Base-by-base conservation (phyloP, 2,888 invertebrate species). In the Amphipoea oculea region DNA sequence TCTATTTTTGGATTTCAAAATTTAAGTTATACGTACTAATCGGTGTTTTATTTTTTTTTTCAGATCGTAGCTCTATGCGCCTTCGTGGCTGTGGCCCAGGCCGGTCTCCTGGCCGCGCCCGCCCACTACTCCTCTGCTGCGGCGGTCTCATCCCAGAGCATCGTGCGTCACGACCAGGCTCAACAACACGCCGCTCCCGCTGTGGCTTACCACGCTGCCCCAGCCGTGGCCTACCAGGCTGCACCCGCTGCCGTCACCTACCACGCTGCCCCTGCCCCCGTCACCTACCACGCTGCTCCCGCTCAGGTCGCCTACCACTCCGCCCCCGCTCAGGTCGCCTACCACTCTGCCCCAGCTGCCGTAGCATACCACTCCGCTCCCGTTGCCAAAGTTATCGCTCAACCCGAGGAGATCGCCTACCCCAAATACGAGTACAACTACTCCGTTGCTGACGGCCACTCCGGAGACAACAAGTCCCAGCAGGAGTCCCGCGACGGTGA, bases 381-480 rank as follows among this genome's bases (percentile, higher is more conserved):
- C 60, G 91, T 94, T 78, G 90, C 94, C 82, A 85, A 85, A 40
- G 92, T 94, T 71, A 72, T 90, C 40, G 89, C 90, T 73, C 87
- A 87, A 54, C 88, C 88, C 29, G 91, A 92, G 73, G 90, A 86
- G 66, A 74, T 82, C 77, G 89, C 88, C 62, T 85, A 88, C 92
- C 95, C 95, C 78, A 93, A 94, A 89, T 95, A 95, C 91, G 95
- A 96, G 89, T 97, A 95, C 94, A 94, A 93, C 81, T 97, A 97
- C 92, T 96, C 96, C 69, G 96, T 97, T 9, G 94, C 96, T 87
- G 97, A 97, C 90, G 95, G 95, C 57, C 96, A 97, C 92, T 96
- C 97, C 89, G 97, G 97, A 70, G 97, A 97, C 94, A 94, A 95
- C 92, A 97, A 97, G 92, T 94, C 94, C 84, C 97, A 96, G 91